Evolutionary conservation across 2,113 vertebrate genomes (phyloP), one percentile per base, ranked within the genome.

Genomic region (Myotis davidii): DNA sequence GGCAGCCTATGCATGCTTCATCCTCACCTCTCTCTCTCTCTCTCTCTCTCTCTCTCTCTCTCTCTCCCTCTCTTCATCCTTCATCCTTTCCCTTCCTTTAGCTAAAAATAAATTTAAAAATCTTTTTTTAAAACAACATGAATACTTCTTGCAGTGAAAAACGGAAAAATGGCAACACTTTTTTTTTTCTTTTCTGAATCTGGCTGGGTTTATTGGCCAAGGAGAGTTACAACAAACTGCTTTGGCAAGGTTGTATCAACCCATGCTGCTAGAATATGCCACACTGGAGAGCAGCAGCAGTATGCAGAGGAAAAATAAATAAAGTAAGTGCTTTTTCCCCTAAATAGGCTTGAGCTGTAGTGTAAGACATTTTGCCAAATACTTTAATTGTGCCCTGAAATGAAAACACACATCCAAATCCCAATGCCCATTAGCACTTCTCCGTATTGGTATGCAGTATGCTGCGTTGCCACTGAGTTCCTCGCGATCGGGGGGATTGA

Each of bases 201-300:
- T 50, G 2, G 16, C n/a, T 56, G 67, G 9, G 17, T 83, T 70
- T 97, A 84, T 2, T 96, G 69, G 52, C 37, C 94, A 92, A 94
- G 14, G 0, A 92, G 32, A 70, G 6, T 90, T 59, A 27, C 1
- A 94, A 77, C 3, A 94, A 59, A 96, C 96, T 90, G 42, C 39
- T 96, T 87, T 97, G 4, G 84, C 88, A 27, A 27, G 32, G 2
- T 97, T 96, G 88, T 78, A 69, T n/a, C 69, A 29, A 85, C 6
- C 45, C 0, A 45, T 87, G 91, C 14, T 87, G 0, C 39, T 90
- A 11, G 37, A 95, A 73, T 96, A 70, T 94, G 27, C 89, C 65
- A 85, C 52, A 56, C 4, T 64, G 76, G 14, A 78, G 84, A 83
- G 64, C n/a, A 96, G 73, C 0, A 96, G 12, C 85, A 77, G 25